Evolutionary conservation across 2,888 invertebrate genomes (phyloP).

Genomic region (Meloe dianella): DNA sequence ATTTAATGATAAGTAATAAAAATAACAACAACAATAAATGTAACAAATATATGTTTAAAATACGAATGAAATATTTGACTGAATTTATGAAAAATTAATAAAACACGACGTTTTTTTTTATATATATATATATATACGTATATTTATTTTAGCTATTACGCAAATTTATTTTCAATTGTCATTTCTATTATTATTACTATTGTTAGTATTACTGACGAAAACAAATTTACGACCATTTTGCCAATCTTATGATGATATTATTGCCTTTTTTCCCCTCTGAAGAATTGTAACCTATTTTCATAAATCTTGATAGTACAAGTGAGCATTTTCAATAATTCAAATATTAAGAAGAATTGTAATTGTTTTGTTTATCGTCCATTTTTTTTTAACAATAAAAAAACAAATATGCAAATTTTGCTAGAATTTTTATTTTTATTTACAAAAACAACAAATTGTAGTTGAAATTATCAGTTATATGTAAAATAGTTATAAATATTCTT

Average conservation of each 20-base stretch:
- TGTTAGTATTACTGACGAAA: background rate
- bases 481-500: background rate
- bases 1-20: constrained; percentile 6
- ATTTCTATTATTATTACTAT: background rate
- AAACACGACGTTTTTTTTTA: background rate
- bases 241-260: constrained; percentile 4
- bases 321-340: background rate
- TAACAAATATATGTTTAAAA: constrained; percentile 8
- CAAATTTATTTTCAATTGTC: background rate
- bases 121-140: too few species aligned
- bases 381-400: background rate
- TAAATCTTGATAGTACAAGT: background rate
- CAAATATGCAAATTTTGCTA: background rate
- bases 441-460: background rate
- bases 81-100: background rate
- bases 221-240: background rate
- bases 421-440: background rate
- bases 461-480: background rate
- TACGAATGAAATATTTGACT: background rate
- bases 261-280: background rate
- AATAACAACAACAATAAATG: constrained; percentile 11
- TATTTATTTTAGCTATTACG: constrained; percentile 7
- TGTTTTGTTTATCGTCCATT: background rate
- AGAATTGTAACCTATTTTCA: background rate
- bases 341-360: background rate